These are phyloP conservation scores for Nylanderia fulva DNA, from an alignment of 1,140 invertebrate species.

Conservation along the genomic window DNA sequence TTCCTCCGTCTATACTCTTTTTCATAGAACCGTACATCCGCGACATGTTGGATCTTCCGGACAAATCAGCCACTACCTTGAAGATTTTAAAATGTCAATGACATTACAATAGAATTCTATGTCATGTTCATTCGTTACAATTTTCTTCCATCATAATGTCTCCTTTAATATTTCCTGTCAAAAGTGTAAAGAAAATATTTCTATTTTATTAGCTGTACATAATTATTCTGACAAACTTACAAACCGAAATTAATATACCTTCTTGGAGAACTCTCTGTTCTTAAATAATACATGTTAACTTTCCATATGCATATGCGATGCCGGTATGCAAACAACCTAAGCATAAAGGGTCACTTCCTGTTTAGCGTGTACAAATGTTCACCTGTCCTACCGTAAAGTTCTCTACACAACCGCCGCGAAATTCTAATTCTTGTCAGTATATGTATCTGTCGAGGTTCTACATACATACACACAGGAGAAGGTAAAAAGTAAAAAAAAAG, in stretches of 20 bases:
- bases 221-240: neutral
- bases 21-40: constrained; percentile 55
- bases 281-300: neutral
- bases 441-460: constrained; percentile 5
- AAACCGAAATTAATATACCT: neutral
- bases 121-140: neutral
- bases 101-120: neutral
- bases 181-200: neutral
- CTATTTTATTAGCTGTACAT: neutral
- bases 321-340: constrained; percentile 31
- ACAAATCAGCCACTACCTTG: constrained; percentile 9
- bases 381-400: constrained; percentile 59
- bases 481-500: neutral
- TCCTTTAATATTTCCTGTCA: neutral
- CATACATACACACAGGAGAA: too few relatives aligned
- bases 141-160: too few relatives aligned
- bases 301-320: constrained; percentile 12
- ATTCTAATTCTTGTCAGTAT: constrained; percentile 37
- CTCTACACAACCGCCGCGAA: constrained; percentile 23
- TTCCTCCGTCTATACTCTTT: constrained; percentile 67
- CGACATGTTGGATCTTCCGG: neutral
- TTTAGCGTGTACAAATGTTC: constrained; percentile 56
- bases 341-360: constrained; percentile 59
- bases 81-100: constrained; percentile 9
- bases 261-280: neutral